These are phyloP conservation scores for Numenius arquata DNA, from an alignment of 2,113 vertebrate genomes.

Conservation along the genomic window DNA sequence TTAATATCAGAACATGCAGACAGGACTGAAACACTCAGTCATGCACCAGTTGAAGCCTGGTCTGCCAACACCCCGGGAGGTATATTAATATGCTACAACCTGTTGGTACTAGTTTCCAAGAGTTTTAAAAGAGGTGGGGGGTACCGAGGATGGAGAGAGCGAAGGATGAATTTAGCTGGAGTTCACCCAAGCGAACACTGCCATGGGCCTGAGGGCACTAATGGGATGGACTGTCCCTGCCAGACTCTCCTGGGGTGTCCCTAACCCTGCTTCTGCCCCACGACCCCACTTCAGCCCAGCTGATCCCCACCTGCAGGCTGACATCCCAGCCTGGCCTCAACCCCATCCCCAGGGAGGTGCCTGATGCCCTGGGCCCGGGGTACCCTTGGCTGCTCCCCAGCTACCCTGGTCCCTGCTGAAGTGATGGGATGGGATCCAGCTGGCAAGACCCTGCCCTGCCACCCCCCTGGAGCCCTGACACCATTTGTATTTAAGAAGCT, in stretches of 20 bases:
- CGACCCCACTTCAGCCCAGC: not conserved
- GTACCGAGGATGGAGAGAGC: not conserved
- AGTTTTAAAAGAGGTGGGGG: not conserved
- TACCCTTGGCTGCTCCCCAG: not conserved
- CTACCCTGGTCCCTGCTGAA: not conserved
- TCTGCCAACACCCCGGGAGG: not conserved
- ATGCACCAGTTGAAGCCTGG: not conserved
- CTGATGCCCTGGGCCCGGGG: not conserved
- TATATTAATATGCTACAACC: not conserved
- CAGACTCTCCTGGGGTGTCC: not conserved
- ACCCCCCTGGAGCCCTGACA: not conserved
- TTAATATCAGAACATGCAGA: slow-evolving; percentile 35
- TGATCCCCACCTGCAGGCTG: not conserved
- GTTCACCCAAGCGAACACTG: not conserved
- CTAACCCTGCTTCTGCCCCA: not conserved
- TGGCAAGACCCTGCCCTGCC: not conserved
- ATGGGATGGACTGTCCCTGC: not conserved
- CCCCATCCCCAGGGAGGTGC: not conserved
- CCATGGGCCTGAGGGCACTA: not conserved
- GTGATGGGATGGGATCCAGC: rapidly evolving
- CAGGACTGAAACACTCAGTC: slow-evolving; percentile 17
- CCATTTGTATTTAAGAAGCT: not conserved
- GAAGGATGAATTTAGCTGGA: not conserved
- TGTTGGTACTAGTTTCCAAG: not conserved
- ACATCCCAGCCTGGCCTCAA: not conserved